Conservation (phyloP, 2,113 vertebrate genomes). For the Pithys albifrons region DNA sequence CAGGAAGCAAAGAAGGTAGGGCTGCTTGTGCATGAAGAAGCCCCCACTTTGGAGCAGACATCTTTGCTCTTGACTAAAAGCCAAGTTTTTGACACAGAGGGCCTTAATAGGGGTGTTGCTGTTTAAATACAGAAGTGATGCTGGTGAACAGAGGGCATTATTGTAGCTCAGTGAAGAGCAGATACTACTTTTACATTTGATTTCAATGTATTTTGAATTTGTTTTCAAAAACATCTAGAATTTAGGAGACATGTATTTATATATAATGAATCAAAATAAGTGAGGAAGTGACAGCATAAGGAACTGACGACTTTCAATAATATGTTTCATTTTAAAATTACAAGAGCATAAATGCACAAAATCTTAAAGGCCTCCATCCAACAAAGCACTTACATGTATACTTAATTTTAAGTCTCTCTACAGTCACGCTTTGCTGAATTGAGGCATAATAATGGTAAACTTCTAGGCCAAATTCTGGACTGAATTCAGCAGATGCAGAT, state of each 20-base stretch:
- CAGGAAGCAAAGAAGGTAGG: not conserved
- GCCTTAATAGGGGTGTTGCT: not conserved
- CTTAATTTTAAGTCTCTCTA: slow-evolving; percentile 39
- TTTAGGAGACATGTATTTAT: not conserved
- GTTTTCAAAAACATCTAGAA: not conserved
- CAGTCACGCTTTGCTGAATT: slow-evolving; percentile 58
- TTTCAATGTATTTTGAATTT: slow-evolving; percentile 8
- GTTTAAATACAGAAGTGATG: not conserved
- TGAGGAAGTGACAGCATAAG: slow-evolving; percentile 31
- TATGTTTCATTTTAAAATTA: slow-evolving; percentile 45
- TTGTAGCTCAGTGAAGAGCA: not conserved
- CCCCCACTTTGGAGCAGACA: not conserved
- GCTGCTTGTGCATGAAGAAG: not conserved
- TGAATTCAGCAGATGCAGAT: slow-evolving; percentile 62
- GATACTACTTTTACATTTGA: not conserved
- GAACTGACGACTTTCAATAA: slow-evolving; percentile 17
- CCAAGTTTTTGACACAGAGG: not conserved
- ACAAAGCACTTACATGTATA: slow-evolving; percentile 47
- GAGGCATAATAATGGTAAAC: slow-evolving; percentile 58
- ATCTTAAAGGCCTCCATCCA: slow-evolving; percentile 35
- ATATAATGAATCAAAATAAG: slow-evolving; percentile 30
- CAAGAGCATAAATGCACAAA: slow-evolving; percentile 44
- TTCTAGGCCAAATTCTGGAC: slow-evolving; percentile 56
- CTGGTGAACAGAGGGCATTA: not conserved
- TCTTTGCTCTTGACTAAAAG: not conserved